Base-by-base conservation (phyloP, 2,888 invertebrate species). In the Cynaeus angustus region DNA sequence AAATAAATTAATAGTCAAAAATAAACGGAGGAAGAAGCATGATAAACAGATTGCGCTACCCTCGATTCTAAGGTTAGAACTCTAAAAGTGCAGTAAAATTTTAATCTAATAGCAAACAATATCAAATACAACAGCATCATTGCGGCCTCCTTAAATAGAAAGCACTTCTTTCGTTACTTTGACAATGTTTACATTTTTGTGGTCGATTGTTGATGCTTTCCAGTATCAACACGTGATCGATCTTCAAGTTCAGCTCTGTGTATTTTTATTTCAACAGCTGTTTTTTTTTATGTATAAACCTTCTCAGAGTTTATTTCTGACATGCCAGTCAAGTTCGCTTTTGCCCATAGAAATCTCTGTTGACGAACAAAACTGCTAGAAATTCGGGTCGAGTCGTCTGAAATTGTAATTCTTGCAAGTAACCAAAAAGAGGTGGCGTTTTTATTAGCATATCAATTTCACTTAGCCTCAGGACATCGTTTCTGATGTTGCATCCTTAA, bases 401-500 rank as follows among this genome's bases (percentile, higher is more conserved):
- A 53, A 53, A 53, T 53, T 53, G 33, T 58, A 58, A 58, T 41
- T 56, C 45, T 10, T 58, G 21, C 12, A 58, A 58, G 58, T 58
- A 58, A 26, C 26, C 58, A n/a, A 8, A 58, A 16, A 16, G 26
- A 48, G 61, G 61, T 48, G 61, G 33, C 30, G 48, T 13, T 61
- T 61, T 61, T 61, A 62, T 67, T 48, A 59, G 61, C 62, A 56
- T 48, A 69, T 69, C 69, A 70, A 67, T 70, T 67, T 70, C 70
- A 68, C 61, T 71, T 65, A 65, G 48, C 41, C 61, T 13, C 28
- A 46, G 55, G 71, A 55, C 65, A 68, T 53, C 61, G 65, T 66
- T 71, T 66, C 71, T 64, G 68, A 65, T 64, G 70, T 68, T 56
- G 67, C 72, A 62, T 61, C 67, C 58, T 72, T 70, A 70, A 70